A percentile compares a stretch with the other conserved stretches of the same genome.
phyloP scores from a whole-genome alignment of 2,797 vertebrate genomes.

The Hippoglossus hippoglossus region DNA sequence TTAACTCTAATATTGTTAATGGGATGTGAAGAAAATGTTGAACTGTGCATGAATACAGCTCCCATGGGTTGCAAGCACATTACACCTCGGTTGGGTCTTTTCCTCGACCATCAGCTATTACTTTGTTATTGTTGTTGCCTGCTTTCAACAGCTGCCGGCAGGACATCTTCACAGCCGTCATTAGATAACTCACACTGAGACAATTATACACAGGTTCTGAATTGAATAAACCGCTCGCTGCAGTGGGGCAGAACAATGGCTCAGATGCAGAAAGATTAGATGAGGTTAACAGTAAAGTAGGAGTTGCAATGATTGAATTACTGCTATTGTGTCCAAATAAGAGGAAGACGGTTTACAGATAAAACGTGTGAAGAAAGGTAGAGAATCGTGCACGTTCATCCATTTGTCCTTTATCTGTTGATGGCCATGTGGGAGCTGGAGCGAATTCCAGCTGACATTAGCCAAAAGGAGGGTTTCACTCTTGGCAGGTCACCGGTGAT shows the following conservation, averaged over 20 bases:
- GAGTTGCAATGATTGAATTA: slow-evolving; percentile 9
- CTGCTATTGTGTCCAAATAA: slow-evolving; percentile 31
- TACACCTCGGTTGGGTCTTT: slow-evolving; percentile 40
- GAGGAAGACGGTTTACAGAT: not conserved
- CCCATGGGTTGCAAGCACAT: slow-evolving; percentile 34
- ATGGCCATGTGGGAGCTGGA: too few species aligned
- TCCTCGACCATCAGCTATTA: slow-evolving; percentile 34
- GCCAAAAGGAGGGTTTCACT: too few species aligned
- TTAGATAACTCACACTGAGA: slow-evolving; percentile 52
- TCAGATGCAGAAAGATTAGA: slow-evolving; percentile 37
- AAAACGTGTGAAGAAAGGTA: not conserved
- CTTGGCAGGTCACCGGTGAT: too few species aligned
- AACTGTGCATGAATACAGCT: slow-evolving; percentile 15
- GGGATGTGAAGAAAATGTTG: not conserved
- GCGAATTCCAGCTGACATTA: too few species aligned
- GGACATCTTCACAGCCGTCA: slow-evolving; percentile 52
- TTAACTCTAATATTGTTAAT: not conserved
- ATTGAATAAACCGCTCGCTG: slow-evolving; percentile 27
- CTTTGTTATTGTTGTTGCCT: slow-evolving; percentile 51
- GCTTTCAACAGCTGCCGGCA: slow-evolving; percentile 58
- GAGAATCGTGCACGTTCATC: slow-evolving; percentile 25
- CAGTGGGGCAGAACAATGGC: slow-evolving; percentile 19
- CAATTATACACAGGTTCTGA: slow-evolving; percentile 46
- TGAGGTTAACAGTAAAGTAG: slow-evolving; percentile 40
- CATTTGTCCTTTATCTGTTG: too few species aligned